These are phyloP conservation scores for Gallinago nigripennis DNA, from an alignment of 2,797 vertebrate genomes.

Conservation along the genomic window DNA sequence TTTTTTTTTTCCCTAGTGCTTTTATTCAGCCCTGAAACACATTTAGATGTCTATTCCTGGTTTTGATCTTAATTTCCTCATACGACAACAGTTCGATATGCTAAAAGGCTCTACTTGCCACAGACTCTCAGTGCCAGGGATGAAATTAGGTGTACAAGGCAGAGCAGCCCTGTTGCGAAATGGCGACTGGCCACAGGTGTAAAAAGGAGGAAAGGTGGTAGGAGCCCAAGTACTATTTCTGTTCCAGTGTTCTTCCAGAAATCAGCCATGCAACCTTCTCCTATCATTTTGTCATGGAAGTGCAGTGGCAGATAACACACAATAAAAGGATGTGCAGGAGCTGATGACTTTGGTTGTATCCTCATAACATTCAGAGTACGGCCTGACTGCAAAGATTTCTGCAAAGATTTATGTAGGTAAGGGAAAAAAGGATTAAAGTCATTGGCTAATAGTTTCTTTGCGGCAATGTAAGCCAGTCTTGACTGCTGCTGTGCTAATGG, in stretches of 20 bases:
- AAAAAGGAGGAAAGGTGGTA: background rate
- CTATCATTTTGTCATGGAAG: background rate
- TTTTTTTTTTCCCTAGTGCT: background rate
- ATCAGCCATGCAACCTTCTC: background rate
- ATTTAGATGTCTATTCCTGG: background rate
- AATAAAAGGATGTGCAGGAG: background rate
- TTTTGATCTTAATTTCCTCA: background rate
- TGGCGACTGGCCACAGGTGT: background rate
- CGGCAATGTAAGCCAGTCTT: background rate
- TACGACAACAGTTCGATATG: background rate
- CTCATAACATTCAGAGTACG: background rate
- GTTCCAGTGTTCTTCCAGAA: background rate
- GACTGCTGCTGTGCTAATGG: background rate
- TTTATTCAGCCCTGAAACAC: background rate
- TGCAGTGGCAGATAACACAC: background rate
- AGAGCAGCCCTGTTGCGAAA: background rate
- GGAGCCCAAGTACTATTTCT: accelerated
- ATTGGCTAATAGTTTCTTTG: background rate
- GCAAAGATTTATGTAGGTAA: background rate
- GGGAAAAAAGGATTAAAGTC: background rate
- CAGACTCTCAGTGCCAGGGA: background rate
- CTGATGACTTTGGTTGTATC: background rate
- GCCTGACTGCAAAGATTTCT: background rate
- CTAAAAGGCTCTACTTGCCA: background rate
- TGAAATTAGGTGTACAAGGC: background rate